Percentiles rank a stretch among this genome's conserved stretches.
Conservation (phyloP, 2,113 vertebrate genomes). For the Hemicordylus capensis region DNA sequence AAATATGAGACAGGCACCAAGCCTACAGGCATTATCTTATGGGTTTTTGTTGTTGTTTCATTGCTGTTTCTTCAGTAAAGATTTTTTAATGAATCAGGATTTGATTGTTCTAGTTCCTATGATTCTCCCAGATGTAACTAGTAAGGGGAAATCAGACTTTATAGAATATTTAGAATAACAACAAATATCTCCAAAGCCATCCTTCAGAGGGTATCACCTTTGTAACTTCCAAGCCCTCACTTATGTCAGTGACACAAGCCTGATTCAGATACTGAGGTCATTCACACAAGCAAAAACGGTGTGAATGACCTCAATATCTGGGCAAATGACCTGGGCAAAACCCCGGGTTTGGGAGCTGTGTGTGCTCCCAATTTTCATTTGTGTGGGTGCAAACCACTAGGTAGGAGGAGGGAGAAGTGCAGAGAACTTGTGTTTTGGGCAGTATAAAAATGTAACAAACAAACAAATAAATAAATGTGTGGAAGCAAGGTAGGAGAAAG, state of each 20-base stretch:
- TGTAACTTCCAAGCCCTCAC: neutral
- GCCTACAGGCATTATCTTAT: neutral
- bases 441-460: too few relatives aligned
- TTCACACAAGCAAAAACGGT: too few relatives aligned
- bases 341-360: too few relatives aligned
- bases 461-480: too few relatives aligned
- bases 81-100: neutral
- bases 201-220: neutral
- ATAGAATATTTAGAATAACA: neutral
- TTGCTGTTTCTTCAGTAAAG: neutral
- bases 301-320: too few relatives aligned
- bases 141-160: neutral
- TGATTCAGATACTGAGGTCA: too few relatives aligned
- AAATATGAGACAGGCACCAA: neutral
- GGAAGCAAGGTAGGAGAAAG: too few relatives aligned
- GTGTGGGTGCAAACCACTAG: too few relatives aligned
- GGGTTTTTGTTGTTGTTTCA: neutral
- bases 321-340: too few relatives aligned
- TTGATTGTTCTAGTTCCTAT: neutral
- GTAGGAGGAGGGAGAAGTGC: too few relatives aligned
- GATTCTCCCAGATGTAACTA: neutral
- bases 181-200: neutral
- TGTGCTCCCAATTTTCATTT: too few relatives aligned
- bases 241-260: neutral
- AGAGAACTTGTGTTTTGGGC: too few relatives aligned